phyloP scores from a whole-genome alignment of 2,113 vertebrate species.

The Ginglymostoma cirratum region DNA sequence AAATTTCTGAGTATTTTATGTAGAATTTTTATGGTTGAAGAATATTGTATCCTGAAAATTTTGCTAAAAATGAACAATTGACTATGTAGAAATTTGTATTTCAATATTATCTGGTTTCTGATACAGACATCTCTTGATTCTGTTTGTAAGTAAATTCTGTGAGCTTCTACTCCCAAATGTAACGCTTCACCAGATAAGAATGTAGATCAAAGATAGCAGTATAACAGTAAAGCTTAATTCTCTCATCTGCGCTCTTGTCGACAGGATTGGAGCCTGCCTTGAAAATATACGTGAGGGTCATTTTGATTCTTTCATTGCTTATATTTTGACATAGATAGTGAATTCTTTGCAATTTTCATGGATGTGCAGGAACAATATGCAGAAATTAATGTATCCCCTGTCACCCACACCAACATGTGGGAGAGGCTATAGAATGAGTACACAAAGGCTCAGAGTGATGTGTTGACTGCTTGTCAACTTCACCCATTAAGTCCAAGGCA shows the following conservation, averaged over 20 bases:
- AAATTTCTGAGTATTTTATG: neutral
- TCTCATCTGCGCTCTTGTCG: neutral
- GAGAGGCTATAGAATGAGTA: neutral
- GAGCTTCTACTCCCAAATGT: neutral
- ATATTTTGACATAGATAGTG: neutral
- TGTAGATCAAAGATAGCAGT: neutral
- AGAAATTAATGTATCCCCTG: neutral
- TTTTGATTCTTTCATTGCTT: neutral
- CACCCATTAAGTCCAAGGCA: too few species aligned
- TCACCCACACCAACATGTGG: neutral
- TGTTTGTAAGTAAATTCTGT: neutral
- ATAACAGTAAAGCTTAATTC: neutral
- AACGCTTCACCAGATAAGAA: neutral
- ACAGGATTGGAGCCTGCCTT: neutral
- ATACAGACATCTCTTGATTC: neutral
- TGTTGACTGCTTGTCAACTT: too few species aligned
- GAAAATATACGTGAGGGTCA: neutral
- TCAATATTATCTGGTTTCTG: neutral
- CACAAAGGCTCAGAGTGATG: too few species aligned
- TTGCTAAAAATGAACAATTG: neutral
- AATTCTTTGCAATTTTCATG: neutral
- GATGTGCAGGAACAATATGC: neutral
- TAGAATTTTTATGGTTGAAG: neutral
- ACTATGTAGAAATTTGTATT: neutral
- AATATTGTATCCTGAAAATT: neutral